Evolutionary conservation across 2,797 vertebrate species (phyloP), one percentile per base, ranked within the genome.

Genomic region (Enteromius thamalakanensis): DNA sequence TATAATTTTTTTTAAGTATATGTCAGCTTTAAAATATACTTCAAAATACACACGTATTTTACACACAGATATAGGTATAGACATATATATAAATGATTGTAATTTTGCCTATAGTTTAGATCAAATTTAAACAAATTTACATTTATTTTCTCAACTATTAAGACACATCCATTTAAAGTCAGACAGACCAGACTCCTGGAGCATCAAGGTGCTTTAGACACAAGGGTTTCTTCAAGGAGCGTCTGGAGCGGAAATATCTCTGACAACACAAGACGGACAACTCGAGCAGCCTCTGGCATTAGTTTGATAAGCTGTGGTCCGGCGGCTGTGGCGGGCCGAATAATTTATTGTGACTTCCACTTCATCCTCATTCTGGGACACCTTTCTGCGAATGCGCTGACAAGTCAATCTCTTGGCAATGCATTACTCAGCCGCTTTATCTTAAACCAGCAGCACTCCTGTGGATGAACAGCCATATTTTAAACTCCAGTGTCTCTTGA

Each of bases 371-470:
- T 85, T 87, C 85, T 80, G 60, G 65, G 85, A 79, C 83, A 86
- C 80, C 83, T 85, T 86, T 86, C 84, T 83, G 69, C 49, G 79
- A 82, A 84, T 64, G 83, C 67, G 40, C 88, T 75, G 86, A 89
- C 70, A 84, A 82, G 85, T 87, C 85, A 68, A 70, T 87, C 79
- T 80, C 85, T 83, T 85, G 81, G 81, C 81, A 77, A 89, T 84
- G 81, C 79, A 89, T 86, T 87, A 87, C 85, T 89, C 88, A 85
- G 85, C 81, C 40, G 82, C 86, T 89, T 89, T 89, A 89, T 89
- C 88, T 89, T 84, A 82, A 75, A 68, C 47, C 76, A 72, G 80
- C 88, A 89, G 88, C 85, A 69, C 80, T 84, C 83, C 83, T 47
- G 79, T 76, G 19, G 53, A 45, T 9, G 49, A 86, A 79, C 37